Evolutionary conservation across 2,113 vertebrate genomes (phyloP), one percentile per base, ranked within the genome.

Genomic region (Eptesicus fuscus): DNA sequence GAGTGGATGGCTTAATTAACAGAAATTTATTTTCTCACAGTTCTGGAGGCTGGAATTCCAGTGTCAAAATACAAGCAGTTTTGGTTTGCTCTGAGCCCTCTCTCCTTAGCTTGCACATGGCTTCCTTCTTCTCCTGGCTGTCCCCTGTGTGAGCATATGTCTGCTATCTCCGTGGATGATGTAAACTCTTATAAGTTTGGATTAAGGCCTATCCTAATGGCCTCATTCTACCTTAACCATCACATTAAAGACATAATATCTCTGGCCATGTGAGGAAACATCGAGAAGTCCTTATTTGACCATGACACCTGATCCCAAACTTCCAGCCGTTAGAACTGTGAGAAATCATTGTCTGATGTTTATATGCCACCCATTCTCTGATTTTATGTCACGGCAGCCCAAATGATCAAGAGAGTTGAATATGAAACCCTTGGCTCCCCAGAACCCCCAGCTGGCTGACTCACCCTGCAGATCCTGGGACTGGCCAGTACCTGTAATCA

Each of bases 401-500:
- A 1, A 3, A 16, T 13, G 61, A 59, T 10, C 0, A 9, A 65
- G 70, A 28, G 2, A 1, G 9, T 7, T 8, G 5, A 30, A 47
- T 25, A 10, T 7, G 8, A 3, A 35, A 3, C 49, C 7, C 0
- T 13, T 2, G 0, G 4, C n/a, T 32, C n/a, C 35, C 13, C 44
- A 1, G n/a, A 76, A 53, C 3, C 25, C 12, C 63, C 35, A 0
- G 51, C 87, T 42, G 16, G 49, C 42, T 3, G 16, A 9, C 23
- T 53, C 51, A 10, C 9, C 1, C 44, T 23, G 49, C 4, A 2
- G 37, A 28, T 22, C 32, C 12, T 3, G 80, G 73, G 82, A 10
- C 74, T 8, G 1, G 28, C 44, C 32, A 0, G 0, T 9, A 28
- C 37, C 2, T 53, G 0, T 4, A 18, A 9, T 1, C 4, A 1